A percentile compares a stretch with the other conserved stretches of the same genome.
These are phyloP conservation scores for Megaceryle torquata DNA, from an alignment of 2,113 vertebrate genomes.

Conservation along the genomic window DNA sequence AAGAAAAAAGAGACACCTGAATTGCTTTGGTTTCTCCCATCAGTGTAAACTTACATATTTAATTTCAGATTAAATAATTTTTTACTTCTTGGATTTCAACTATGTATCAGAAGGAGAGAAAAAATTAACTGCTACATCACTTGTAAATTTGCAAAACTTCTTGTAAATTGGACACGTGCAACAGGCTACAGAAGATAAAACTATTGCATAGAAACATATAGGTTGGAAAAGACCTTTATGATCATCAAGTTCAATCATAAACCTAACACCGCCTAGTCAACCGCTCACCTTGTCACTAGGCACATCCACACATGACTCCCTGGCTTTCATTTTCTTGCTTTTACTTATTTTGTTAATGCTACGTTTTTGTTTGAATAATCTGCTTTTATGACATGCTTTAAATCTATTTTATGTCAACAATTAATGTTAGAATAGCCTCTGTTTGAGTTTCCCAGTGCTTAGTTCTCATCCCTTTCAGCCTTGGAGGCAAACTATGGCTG, in stretches of 20 bases:
- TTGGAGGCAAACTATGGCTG: background rate
- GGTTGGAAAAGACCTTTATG: background rate
- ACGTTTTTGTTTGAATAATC: background rate
- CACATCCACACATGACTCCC: background rate
- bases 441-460: background rate
- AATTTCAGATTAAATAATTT: background rate
- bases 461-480: background rate
- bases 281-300: background rate
- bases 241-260: background rate
- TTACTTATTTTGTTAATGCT: background rate
- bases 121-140: background rate
- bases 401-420: background rate
- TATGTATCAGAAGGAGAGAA: background rate
- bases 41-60: background rate
- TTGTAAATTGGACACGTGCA: background rate
- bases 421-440: background rate
- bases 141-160: background rate
- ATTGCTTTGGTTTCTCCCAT: background rate
- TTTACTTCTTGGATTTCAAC: background rate
- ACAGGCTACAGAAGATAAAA: background rate
- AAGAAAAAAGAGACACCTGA: background rate
- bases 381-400: background rate
- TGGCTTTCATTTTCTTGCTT: background rate
- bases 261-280: background rate
- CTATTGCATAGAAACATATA: background rate